Evolutionary conservation across 2,797 vertebrate genomes (phyloP).

Genomic region (Crocidura indochinensis): DNA sequence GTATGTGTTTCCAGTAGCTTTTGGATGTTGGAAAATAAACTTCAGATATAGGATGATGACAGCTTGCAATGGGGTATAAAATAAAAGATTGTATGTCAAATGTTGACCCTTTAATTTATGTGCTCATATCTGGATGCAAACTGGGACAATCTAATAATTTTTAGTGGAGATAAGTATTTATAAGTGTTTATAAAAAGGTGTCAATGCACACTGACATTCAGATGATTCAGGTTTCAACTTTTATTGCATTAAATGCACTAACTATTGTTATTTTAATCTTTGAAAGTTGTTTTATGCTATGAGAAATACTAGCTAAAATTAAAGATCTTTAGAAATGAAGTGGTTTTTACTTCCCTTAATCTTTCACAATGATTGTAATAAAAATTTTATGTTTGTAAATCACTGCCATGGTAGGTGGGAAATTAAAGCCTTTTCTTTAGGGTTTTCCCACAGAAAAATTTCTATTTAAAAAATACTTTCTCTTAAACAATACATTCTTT

Average conservation of each 20-base stretch:
- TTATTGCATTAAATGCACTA: slow-evolving; percentile 14
- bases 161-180: slow-evolving; percentile 49
- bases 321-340: slow-evolving; percentile 42
- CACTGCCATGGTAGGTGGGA: neutral
- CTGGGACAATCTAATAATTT: slow-evolving; percentile 25
- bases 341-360: slow-evolving; percentile 42
- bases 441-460: slow-evolving; percentile 45
- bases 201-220: neutral
- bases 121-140: neutral
- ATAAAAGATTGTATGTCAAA: neutral
- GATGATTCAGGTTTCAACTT: slow-evolving; percentile 29
- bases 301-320: neutral
- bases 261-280: neutral
- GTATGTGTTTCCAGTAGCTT: slow-evolving; percentile 11
- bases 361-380: slow-evolving; percentile 30
- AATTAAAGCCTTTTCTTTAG: slow-evolving; percentile 13
- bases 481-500: slow-evolving; percentile 5
- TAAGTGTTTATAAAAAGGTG: neutral
- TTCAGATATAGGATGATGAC: neutral
- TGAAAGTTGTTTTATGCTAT: slow-evolving; percentile 27
- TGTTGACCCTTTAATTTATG: slow-evolving; percentile 52
- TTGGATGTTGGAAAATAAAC: neutral
- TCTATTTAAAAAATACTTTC: slow-evolving; percentile 26
- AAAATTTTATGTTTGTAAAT: slow-evolving; percentile 66
- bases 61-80: slow-evolving; percentile 53